Conservation (phyloP, 2,113 vertebrate species). For the Podilymbus podiceps region DNA sequence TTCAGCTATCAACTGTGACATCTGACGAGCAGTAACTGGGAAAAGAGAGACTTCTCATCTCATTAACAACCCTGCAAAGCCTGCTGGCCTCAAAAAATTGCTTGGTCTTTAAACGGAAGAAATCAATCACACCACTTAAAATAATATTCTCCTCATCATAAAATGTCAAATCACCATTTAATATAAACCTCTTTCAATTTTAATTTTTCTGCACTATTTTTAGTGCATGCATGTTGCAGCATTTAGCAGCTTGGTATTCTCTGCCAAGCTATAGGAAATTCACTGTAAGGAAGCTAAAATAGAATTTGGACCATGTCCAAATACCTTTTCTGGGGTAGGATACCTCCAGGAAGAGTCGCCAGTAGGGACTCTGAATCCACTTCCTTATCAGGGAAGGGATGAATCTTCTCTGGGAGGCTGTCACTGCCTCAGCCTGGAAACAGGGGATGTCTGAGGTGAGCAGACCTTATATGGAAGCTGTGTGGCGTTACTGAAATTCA, state of each 20-base stretch:
- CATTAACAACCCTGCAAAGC: background rate
- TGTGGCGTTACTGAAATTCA: background rate
- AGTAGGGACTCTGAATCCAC: too few relatives aligned
- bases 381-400: background rate
- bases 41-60: slow-evolving; percentile 4
- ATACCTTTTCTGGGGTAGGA: background rate
- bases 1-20: slow-evolving; percentile 21
- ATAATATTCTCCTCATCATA: background rate
- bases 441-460: background rate
- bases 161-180: background rate
- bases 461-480: background rate
- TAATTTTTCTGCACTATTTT: background rate
- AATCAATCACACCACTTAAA: slow-evolving; percentile 9
- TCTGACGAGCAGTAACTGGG: background rate
- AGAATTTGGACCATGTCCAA: background rate
- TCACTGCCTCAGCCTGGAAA: background rate
- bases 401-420: background rate
- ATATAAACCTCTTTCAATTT: slow-evolving; percentile 12
- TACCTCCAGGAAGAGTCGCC: background rate
- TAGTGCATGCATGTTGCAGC: background rate
- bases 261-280: background rate
- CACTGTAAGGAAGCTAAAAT: background rate
- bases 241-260: background rate
- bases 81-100: background rate
- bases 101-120: background rate